Evolutionary conservation across 1,140 invertebrate species (phyloP), one percentile per base, ranked within the genome.

Genomic region (Lordiphosa mommai): DNA sequence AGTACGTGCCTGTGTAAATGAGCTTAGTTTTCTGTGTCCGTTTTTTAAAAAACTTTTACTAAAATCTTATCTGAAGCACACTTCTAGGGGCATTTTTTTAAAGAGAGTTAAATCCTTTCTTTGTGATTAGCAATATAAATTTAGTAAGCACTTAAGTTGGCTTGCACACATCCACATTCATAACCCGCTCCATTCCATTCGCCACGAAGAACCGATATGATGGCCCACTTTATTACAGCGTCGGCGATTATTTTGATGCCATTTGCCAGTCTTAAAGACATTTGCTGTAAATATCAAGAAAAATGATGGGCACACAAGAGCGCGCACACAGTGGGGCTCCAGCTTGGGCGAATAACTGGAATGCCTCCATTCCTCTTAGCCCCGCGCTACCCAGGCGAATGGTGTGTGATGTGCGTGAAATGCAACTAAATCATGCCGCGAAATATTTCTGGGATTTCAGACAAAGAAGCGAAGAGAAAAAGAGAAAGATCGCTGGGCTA

Each of bases 391-490:
- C 10, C 12, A 46, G 8, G 2, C 7, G 14, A 37, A 44, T 41
- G 33, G 76, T 80, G 74, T 65, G 74, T 65, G 74, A 79, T 79
- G 74, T 80, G 72, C 72, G 69, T 80, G 74, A 79, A 80, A 79
- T 79, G 74, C 74, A 80, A 80, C 74, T 80, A 80, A 80, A 80
- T 80, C 74, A 80, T 80, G 74, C 74, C 74, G 69, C 65, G 70
- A 80, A 80, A 80, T 70, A 80, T 80, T 80, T 80, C 74, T 70
- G 74, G 70, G 74, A 73, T 80, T 80, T 67, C 59, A 73, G 37
- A 67, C 49, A 33, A 71, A 36, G 37, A 43, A 67, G 52, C 58
- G 44, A 52, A 67, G 46, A 61, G 27, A 12, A 16, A 49, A 4
- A 51, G 10, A 51, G 48, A 76, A 46, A 55, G 63, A 55, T 52